These are phyloP conservation scores for Polypedilum pembai DNA, from an alignment of 1,140 invertebrate species.

Conservation along the genomic window DNA sequence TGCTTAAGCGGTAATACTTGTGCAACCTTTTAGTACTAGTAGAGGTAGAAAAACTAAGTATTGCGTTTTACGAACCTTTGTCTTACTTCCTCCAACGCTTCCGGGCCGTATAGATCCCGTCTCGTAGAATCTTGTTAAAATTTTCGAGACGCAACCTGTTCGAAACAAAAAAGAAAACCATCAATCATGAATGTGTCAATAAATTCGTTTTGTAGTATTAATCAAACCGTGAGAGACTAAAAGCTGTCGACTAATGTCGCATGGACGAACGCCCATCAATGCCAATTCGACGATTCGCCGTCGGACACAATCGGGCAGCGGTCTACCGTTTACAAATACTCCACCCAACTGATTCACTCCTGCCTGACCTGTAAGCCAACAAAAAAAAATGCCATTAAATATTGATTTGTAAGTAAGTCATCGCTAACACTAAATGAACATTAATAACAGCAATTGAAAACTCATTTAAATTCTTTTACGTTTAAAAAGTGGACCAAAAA, in stretches of 20 bases:
- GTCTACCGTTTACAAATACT: conserved; percentile 92
- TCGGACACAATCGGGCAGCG: conserved; percentile 87
- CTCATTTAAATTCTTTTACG: too few species aligned
- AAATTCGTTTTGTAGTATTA: not conserved
- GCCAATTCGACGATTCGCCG: conserved; percentile 90
- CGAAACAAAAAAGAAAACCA: not conserved
- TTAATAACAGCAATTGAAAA: too few species aligned
- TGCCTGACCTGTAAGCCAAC: conserved; percentile 66
- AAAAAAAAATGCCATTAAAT: conserved; percentile 30
- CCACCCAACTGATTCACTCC: conserved; percentile 94
- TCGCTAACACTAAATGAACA: too few species aligned
- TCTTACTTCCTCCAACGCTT: conserved; percentile 82
- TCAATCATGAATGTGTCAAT: not conserved
- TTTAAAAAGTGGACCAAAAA: too few species aligned
- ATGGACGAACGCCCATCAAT: conserved; percentile 82
- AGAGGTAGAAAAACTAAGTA: too few species aligned
- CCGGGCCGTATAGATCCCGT: conserved; percentile 87
- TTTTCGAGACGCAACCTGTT: conserved; percentile 80
- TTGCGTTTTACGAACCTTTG: conserved; percentile 60
- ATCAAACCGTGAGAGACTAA: conserved; percentile 83
- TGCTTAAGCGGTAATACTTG: too few species aligned
- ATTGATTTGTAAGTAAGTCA: too few species aligned
- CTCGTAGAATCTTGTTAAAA: conserved; percentile 92
- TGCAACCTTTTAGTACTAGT: too few species aligned
- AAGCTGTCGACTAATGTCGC: conserved; percentile 90